These are phyloP conservation scores for Mactromeris polynyma DNA, from an alignment of 2,888 invertebrate species.

Conservation along the genomic window DNA sequence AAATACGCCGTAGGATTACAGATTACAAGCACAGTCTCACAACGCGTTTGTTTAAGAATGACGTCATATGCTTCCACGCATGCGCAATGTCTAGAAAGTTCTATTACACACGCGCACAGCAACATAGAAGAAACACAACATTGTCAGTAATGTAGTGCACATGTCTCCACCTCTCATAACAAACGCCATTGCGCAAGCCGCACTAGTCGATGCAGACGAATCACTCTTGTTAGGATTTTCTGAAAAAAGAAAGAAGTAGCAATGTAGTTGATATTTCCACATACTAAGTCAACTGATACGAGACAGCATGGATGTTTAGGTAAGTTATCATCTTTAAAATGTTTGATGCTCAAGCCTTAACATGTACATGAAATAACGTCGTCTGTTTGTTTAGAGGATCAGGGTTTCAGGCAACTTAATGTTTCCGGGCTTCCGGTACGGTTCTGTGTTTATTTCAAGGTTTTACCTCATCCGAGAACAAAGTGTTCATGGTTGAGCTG, in stretches of 20 bases:
- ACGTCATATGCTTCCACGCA: constrained; percentile 4
- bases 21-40: neutral
- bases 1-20: neutral
- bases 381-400: too few relatives aligned
- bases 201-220: constrained; percentile 25
- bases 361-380: too few relatives aligned
- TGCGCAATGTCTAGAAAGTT: constrained; percentile 29
- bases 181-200: constrained; percentile 23
- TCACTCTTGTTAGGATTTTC: constrained; percentile 22
- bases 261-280: neutral
- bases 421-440: too few relatives aligned
- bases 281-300: neutral
- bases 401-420: too few relatives aligned
- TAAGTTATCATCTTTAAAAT: neutral
- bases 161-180: constrained; percentile 20
- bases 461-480: too few relatives aligned
- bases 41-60: neutral
- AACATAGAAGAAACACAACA: constrained; percentile 30
- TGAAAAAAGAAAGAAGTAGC: neutral
- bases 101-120: constrained; percentile 29
- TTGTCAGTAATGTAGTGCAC: constrained; percentile 30
- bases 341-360: neutral
- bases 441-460: too few relatives aligned
- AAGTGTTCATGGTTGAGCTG: too few relatives aligned
- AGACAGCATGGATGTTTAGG: neutral